Evolutionary conservation across 2,888 invertebrate genomes (phyloP).

Genomic region (Gonocerus acuteangulatus): DNA sequence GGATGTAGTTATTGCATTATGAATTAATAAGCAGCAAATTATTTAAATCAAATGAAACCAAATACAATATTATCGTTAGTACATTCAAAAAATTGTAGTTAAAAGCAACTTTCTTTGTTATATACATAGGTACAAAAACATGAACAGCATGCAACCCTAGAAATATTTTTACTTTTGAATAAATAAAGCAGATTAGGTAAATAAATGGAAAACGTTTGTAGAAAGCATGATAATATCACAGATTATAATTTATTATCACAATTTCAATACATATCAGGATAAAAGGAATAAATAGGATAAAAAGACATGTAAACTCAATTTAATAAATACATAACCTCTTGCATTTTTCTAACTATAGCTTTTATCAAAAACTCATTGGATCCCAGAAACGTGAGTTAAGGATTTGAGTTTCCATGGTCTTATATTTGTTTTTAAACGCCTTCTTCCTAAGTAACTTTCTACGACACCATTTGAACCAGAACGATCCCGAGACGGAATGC

Average conservation of each 20-base stretch:
- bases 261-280: constrained; percentile 2
- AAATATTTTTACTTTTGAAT: too few relatives aligned
- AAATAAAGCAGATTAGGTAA: too few relatives aligned
- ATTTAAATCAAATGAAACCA: too few relatives aligned
- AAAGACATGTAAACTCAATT: constrained; percentile 6
- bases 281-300: constrained; percentile 13
- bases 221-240: not conserved
- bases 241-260: constrained; percentile 19
- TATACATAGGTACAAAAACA: too few relatives aligned
- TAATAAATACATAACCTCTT: not conserved
- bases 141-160: too few relatives aligned
- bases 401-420: constrained; percentile 35
- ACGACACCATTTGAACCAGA: constrained; percentile 37
- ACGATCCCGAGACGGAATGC: constrained; percentile 37
- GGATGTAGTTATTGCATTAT: too few relatives aligned
- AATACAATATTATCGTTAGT: too few relatives aligned
- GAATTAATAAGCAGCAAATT: too few relatives aligned
- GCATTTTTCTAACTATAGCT: not conserved
- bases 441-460: constrained; percentile 36
- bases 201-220: too few relatives aligned
- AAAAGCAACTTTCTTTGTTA: too few relatives aligned
- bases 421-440: constrained; percentile 38
- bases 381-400: constrained; percentile 30
- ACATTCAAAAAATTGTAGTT: too few relatives aligned
- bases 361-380: constrained; percentile 30